Evolutionary conservation across 2,797 vertebrate species (phyloP).

Genomic region (Melanitta fusca): DNA sequence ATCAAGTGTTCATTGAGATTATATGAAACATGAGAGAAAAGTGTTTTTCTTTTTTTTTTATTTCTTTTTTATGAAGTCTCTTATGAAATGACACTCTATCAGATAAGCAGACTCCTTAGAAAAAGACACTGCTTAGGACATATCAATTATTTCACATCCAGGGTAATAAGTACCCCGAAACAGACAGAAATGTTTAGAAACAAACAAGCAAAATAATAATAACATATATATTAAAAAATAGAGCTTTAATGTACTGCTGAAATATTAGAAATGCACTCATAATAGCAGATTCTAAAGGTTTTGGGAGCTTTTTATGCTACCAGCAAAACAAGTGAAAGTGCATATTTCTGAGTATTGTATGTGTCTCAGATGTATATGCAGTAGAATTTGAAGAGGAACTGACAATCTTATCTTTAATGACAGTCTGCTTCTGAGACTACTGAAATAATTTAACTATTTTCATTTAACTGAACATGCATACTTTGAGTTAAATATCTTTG

Average conservation of each 20-base stretch:
- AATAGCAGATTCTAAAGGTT: neutral
- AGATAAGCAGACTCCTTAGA: neutral
- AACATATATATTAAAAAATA: neutral
- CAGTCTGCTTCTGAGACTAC: neutral
- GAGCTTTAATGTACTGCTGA: neutral
- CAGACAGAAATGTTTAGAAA: neutral
- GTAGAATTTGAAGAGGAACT: neutral
- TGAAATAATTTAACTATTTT: neutral
- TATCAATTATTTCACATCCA: neutral
- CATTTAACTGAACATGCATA: neutral
- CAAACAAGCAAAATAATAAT: neutral
- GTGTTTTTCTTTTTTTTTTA: too few relatives aligned
- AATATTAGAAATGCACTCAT: neutral
- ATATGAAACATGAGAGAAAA: neutral
- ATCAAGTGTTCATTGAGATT: neutral
- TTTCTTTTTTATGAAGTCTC: neutral
- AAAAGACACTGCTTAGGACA: neutral
- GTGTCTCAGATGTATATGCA: neutral
- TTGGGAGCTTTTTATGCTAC: rapidly evolving
- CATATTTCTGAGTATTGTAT: neutral
- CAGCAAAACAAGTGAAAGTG: neutral
- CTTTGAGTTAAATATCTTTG: neutral
- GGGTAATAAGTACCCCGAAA: neutral
- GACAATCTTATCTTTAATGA: neutral
- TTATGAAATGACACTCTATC: neutral